phyloP scores from a whole-genome alignment of 2,797 vertebrate species.

The Telmatherina bonti region DNA sequence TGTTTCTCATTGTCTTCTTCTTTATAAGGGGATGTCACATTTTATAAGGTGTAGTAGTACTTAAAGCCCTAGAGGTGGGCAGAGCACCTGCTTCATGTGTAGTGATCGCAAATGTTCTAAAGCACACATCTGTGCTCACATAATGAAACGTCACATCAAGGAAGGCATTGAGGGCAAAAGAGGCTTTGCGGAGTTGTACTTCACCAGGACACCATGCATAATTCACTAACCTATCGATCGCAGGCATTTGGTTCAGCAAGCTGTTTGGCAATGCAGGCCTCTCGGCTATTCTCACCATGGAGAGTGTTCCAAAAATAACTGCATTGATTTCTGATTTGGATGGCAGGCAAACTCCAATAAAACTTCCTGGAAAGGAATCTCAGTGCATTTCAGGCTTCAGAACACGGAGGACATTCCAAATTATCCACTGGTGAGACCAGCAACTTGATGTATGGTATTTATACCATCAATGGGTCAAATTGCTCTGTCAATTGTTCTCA shows the following conservation, averaged over 20 bases:
- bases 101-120: conserved; percentile 16
- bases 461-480: too few relatives aligned
- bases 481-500: too few relatives aligned
- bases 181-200: conserved; percentile 49
- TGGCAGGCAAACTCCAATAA: conserved; percentile 56
- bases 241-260: conserved; percentile 68
- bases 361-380: conserved; percentile 55
- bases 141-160: conserved; percentile 40
- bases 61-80: conserved; percentile 12
- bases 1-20: conserved; percentile 1
- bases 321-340: conserved; percentile 72
- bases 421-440: conserved; percentile 15
- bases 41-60: conserved; percentile 21
- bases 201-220: conserved; percentile 65
- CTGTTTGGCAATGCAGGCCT: conserved; percentile 51
- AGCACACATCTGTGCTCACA: conserved; percentile 21
- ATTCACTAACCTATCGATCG: conserved; percentile 72
- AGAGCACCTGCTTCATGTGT: neutral
- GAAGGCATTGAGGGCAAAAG: conserved; percentile 30
- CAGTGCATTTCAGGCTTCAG: conserved; percentile 19
- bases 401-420: conserved; percentile 29
- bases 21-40: conserved; percentile 1
- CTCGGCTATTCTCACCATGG: conserved; percentile 55
- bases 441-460: too few relatives aligned
- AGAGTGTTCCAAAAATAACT: conserved; percentile 68